A percentile compares a stretch with the other conserved stretches of the same genome.
Conservation (phyloP, 2,797 vertebrate genomes). For the Chiloscyllium punctatum region DNA sequence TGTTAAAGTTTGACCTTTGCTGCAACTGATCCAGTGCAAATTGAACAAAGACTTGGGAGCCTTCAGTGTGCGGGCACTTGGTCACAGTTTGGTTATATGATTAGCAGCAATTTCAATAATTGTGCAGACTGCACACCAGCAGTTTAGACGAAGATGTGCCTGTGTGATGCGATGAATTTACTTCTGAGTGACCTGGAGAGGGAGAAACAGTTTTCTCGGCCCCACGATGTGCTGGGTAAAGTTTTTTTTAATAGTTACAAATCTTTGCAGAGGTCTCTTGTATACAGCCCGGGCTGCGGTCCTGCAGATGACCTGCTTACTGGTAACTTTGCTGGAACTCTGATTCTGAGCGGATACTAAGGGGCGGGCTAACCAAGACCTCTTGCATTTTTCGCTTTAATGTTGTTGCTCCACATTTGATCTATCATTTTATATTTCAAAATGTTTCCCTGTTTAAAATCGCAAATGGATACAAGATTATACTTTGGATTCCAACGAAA, state of each 20-base stretch:
- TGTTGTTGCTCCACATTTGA: neutral
- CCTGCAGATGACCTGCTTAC: neutral
- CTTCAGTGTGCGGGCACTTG: too few relatives aligned
- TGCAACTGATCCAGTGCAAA: neutral
- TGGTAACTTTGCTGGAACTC: neutral
- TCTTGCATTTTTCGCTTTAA: too few relatives aligned
- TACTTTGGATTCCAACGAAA: neutral
- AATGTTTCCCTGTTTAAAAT: neutral
- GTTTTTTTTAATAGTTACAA: neutral
- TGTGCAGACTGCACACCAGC: neutral
- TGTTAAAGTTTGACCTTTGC: constrained; percentile 6
- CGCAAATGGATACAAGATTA: neutral
- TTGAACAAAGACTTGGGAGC: neutral
- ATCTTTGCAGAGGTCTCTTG: neutral
- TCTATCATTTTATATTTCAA: neutral
- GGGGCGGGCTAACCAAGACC: neutral
- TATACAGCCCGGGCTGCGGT: neutral
- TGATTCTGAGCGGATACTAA: neutral
- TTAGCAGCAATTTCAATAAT: neutral
- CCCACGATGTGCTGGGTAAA: neutral
- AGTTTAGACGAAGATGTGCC: neutral
- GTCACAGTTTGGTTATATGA: neutral
- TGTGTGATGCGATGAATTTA: neutral
- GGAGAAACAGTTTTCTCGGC: neutral
- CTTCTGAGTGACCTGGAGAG: constrained; percentile 6